Evolutionary conservation across 1,140 invertebrate genomes (phyloP).

Genomic region (Lepidotrigona ventralis): DNA sequence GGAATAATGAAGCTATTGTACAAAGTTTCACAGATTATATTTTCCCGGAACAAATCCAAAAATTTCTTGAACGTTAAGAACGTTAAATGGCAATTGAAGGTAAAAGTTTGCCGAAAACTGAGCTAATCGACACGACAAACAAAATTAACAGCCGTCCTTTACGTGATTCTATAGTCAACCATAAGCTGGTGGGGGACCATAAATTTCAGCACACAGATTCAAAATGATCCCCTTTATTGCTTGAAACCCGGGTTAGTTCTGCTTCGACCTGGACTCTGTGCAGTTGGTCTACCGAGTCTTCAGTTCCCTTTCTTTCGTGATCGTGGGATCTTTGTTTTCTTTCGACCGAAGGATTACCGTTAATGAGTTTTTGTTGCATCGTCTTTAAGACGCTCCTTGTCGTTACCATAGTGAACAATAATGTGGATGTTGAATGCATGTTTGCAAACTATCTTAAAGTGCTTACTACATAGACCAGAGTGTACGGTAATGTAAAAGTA

Average conservation of each 20-base stretch:
- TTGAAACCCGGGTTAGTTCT: constrained; percentile 72
- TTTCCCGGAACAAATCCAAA: not conserved
- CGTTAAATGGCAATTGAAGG: not conserved
- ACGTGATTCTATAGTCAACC: constrained; percentile 57
- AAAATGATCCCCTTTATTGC: constrained; percentile 79
- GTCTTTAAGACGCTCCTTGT: not conserved
- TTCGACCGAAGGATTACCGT: constrained; percentile 16
- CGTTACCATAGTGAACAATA: not conserved
- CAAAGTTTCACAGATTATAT: too few relatives aligned
- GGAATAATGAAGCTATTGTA: too few relatives aligned
- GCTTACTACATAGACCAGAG: too few relatives aligned
- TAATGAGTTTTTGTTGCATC: constrained; percentile 26
- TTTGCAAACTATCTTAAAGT: too few relatives aligned
- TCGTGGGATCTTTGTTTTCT: constrained; percentile 2
- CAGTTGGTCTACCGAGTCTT: constrained; percentile 57
- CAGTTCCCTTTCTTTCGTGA: constrained; percentile 6
- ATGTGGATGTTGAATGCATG: not conserved
- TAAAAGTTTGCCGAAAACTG: not conserved
- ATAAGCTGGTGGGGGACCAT: constrained; percentile 71
- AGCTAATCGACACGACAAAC: constrained; percentile 55
- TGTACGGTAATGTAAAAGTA: too few relatives aligned
- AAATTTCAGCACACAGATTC: constrained; percentile 80
- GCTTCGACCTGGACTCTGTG: constrained; percentile 61
- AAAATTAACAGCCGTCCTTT: constrained; percentile 72
- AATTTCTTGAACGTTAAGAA: not conserved